Base-by-base conservation (phyloP, 2,113 vertebrate species). In the Petrocephalus zakoni region DNA sequence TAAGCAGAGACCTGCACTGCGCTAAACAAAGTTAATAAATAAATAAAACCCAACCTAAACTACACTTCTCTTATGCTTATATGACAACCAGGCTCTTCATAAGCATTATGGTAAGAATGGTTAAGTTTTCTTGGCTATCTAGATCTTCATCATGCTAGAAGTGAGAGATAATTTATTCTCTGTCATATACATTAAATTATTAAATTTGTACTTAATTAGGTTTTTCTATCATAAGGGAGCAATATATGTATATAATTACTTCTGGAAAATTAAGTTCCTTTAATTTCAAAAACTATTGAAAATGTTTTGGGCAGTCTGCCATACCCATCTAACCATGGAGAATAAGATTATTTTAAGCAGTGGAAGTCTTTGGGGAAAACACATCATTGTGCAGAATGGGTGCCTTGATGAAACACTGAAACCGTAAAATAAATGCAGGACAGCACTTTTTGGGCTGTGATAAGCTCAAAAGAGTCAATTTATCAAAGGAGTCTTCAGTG, bases 331-430 rank as follows among this genome's bases (percentile, higher is more conserved):
- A 72, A 82, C 91, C 91, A 51, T 92, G 90, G 90, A 91, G 88
- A 93, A 94, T 92, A 89, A 93, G 94, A 95, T 95, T 95, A 95
- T 88, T 58, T 90, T 86, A 95, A 93, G 91, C 89, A 91, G 89
- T 81, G 90, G 87, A 82, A 93, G 90, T 84, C 86, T 90, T 91
- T 91, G 92, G 88, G 91, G 7, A 83, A 87, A 53, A 56, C 88
- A 83, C 90, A 85, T 90, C 68, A 83, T 86, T 90, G 90, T 91
- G 88, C 90, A 88, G 55, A 90, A 89, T 52, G 90, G 91, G 93
- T 93, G 94, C 90, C 90, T 52, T 64, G 81, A 90, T 87, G 87
- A 85, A 89, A 91, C 91, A 90, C 25, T 51, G 56, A 9, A 85
- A 25, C n/a, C 49, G 13, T 52, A 29, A 46, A 83, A 83, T 21